Conservation (phyloP, 2,888 invertebrate species). For the Pteria penguin region DNA sequence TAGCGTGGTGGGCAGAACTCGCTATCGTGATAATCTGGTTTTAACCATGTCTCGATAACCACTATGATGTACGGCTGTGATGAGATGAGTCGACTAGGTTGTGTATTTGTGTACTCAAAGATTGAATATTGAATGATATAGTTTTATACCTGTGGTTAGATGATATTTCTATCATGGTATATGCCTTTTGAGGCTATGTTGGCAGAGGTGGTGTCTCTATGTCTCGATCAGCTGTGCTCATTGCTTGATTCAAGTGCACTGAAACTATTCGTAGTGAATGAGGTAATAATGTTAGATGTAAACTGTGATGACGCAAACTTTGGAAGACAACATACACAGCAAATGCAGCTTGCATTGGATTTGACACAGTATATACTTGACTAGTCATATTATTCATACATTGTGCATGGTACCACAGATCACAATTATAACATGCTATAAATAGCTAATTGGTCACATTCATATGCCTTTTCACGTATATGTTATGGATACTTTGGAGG, state of each 20-base stretch:
- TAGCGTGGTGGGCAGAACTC: not conserved
- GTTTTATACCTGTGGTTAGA: not conserved
- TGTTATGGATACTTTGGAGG: not conserved
- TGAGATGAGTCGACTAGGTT: not conserved
- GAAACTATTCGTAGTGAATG: not conserved
- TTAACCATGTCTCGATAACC: not conserved
- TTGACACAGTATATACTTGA: not conserved
- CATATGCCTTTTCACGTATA: not conserved
- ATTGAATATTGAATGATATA: not conserved
- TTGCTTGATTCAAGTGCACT: not conserved
- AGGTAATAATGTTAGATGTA: not conserved
- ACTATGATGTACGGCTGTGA: not conserved
- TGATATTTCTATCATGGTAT: not conserved
- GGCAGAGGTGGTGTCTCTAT: not conserved
- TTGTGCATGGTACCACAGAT: constrained; percentile 4
- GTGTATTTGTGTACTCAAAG: not conserved
- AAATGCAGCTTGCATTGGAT: not conserved
- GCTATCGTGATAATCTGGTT: not conserved
- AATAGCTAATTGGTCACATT: not conserved
- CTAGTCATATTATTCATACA: not conserved
- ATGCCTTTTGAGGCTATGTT: not conserved
- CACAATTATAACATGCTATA: constrained; percentile 10
- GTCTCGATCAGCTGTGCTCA: not conserved
- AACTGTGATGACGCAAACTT: not conserved
- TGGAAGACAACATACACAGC: not conserved